Percentiles rank a stretch among this genome's conserved stretches.
These are phyloP conservation scores for Sardina pilchardus DNA, from an alignment of 2,113 vertebrate genomes.

Conservation along the genomic window DNA sequence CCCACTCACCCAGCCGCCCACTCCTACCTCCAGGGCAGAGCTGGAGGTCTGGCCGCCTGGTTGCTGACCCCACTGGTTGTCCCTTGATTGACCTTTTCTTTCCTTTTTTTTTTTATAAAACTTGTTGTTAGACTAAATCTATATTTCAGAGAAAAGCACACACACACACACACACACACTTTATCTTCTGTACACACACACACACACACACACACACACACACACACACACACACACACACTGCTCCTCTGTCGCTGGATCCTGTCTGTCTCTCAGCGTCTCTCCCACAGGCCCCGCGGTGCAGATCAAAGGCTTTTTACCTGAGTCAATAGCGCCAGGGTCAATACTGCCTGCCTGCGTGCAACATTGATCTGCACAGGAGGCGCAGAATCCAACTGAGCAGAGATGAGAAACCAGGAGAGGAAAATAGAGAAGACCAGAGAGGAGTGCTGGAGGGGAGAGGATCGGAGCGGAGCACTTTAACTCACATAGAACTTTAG, in stretches of 20 bases:
- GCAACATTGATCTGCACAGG: slow-evolving; percentile 45
- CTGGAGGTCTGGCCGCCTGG: neutral
- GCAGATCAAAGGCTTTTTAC: slow-evolving; percentile 26
- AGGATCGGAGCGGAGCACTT: neutral
- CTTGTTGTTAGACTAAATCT: neutral
- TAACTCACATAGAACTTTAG: too few species aligned
- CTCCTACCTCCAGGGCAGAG: neutral
- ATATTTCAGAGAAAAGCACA: neutral
- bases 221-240: slow-evolving; percentile 25
- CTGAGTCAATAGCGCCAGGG: slow-evolving; percentile 31
- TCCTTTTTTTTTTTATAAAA: neutral
- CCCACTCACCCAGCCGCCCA: neutral
- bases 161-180: slow-evolving; percentile 1
- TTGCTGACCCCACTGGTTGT: neutral
- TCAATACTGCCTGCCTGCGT: slow-evolving; percentile 23
- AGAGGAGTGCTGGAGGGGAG: neutral
- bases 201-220: slow-evolving; percentile 9
- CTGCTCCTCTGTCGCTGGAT: neutral
- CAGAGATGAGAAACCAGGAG: slow-evolving; percentile 28
- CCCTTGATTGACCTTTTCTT: neutral
- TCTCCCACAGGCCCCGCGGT: slow-evolving; percentile 8
- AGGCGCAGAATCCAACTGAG: slow-evolving; percentile 30
- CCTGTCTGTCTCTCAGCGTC: neutral
- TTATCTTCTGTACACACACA: neutral
- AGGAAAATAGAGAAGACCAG: neutral